Evolutionary conservation across 2,113 vertebrate genomes (phyloP), one percentile per base, ranked within the genome.

Genomic region (Pollachius pollachius): DNA sequence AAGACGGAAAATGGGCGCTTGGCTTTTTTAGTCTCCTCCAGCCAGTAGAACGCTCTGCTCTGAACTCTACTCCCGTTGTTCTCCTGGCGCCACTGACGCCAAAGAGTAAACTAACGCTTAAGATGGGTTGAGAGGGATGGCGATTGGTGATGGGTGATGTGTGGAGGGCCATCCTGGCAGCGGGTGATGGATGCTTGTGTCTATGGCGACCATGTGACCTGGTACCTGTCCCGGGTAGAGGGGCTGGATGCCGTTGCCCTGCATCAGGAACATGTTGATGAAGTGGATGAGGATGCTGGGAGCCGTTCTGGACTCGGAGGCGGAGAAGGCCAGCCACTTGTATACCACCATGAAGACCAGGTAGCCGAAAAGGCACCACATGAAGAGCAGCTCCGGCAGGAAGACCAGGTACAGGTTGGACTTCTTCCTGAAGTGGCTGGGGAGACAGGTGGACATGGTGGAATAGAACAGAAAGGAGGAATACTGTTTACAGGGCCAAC

Each of bases 211-310:
- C 41, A 48, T 48, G 6, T 48, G 41, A 9, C 41, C 12, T 48
- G 8, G 41, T 27, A 99, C 97, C 95, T 99, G 96, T 64, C 95
- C 95, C 0, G 80, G 71, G 69, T 92, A 99, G 34, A 99, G 92
- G 0, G 78, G 83, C 0, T 79, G 74, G 21, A 77, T 60, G 1
- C 48, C 16, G n/a, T 83, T 87, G 0, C 83, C 67, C 62, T 92
- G 92, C 86, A 96, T 96, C 16, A 99, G 84, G 79, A 99, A 99
- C 96, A 99, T 99, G 90, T 97, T 96, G 73, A 99, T 99, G 73
- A 99, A 99, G 3, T 96, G 91, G 37, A 98, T 96, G 73, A 99
- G 93, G 78, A 99, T 96, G 82, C 97, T 99, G 0, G 97, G 97
- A 16, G 97, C 96, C 0, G 61, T 0, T 3, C 17, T 82, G 1